A percentile compares a stretch with the other conserved stretches of the same genome.
These are phyloP conservation scores for Phenganax marumi DNA, from an alignment of 92 coral and sea anemone species.

Conservation along the genomic window DNA sequence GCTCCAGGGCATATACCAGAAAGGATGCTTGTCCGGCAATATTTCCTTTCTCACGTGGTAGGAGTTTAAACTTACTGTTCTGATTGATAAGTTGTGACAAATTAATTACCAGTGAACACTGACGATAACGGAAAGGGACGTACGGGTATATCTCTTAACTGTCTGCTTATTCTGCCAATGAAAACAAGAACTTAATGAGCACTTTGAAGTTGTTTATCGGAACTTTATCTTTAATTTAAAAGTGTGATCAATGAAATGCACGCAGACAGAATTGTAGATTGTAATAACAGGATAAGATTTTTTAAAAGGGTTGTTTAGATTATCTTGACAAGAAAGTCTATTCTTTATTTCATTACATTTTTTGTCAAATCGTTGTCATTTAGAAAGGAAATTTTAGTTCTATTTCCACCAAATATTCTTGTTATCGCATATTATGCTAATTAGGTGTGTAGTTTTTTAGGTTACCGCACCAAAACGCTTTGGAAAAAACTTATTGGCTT, in stretches of 20 bases:
- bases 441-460: not conserved
- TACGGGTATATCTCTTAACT: not conserved
- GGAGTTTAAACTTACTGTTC: constrained; percentile 6
- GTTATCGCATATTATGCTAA: not conserved
- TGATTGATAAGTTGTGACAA: not conserved
- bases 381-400: not conserved
- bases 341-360: too few relatives aligned
- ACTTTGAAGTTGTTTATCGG: not conserved
- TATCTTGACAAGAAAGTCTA: too few relatives aligned
- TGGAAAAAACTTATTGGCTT: constrained; percentile 4
- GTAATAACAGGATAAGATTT: too few relatives aligned
- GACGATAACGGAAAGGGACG: not conserved
- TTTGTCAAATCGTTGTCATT: too few relatives aligned
- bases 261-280: too few relatives aligned
- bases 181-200: not conserved
- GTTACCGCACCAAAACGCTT: not conserved
- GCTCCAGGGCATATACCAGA: not conserved
- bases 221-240: not conserved
- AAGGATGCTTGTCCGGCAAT: too few relatives aligned
- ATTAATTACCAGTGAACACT: constrained; percentile 7
- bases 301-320: too few relatives aligned
- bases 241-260: too few relatives aligned
- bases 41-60: constrained; percentile 8
- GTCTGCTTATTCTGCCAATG: too few relatives aligned
- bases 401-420: not conserved